phyloP scores from a whole-genome alignment of 2,888 invertebrate genomes.

The Eupeodes latifasciatus region DNA sequence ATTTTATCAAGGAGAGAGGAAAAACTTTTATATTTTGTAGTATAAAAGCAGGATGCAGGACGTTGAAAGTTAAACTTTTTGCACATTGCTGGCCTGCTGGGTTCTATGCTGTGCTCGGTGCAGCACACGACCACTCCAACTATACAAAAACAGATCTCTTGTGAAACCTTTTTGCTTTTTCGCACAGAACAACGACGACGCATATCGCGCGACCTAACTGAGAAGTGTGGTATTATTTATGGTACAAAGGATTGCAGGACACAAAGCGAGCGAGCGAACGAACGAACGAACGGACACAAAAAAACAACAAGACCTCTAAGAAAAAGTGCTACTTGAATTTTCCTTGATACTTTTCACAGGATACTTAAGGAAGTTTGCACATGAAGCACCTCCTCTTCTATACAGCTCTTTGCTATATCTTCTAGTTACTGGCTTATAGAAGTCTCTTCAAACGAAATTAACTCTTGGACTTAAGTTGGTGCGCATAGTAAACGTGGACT shows the following conservation, averaged over 20 bases:
- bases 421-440: conserved; percentile 37
- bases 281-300: not conserved
- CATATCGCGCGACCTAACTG: conserved; percentile 68
- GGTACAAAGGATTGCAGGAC: conserved; percentile 68
- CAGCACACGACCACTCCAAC: conserved; percentile 22
- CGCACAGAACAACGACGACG: conserved; percentile 15
- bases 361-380: conserved; percentile 72
- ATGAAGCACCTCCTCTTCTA: conserved; percentile 64
- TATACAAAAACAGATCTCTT: conserved; percentile 23
- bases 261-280: conserved; percentile 37
- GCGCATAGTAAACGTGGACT: not conserved
- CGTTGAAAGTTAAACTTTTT: conserved; percentile 64
- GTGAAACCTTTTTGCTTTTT: conserved; percentile 21
- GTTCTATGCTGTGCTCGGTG: not conserved
- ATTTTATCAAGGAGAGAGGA: conserved; percentile 40
- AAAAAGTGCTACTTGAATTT: conserved; percentile 54
- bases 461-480: conserved; percentile 58
- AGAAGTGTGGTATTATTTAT: conserved; percentile 72
- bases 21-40: conserved; percentile 44
- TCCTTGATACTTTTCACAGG: conserved; percentile 68
- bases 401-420: not conserved
- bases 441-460: conserved; percentile 74
- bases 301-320: conserved; percentile 1
- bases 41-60: conserved; percentile 40
- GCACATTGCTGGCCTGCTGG: not conserved